Base-by-base conservation (phyloP, 2,888 invertebrate species). In the Chironomus tentans region DNA sequence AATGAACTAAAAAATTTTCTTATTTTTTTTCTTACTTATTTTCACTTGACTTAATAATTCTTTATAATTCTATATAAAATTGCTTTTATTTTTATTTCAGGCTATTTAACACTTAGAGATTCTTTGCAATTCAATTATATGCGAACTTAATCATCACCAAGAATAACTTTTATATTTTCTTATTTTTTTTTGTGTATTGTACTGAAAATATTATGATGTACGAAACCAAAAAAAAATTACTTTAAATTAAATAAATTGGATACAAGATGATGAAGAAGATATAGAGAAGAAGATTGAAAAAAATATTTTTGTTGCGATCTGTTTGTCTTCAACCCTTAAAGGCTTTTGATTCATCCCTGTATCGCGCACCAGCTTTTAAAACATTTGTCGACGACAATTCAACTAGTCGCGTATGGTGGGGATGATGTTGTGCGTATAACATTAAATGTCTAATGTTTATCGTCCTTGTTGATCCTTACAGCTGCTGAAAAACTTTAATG, bases 291-390 rank as follows among this genome's bases (percentile, higher is more conserved):
- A 76, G 76, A 65, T 69, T 76, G 69, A 76, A 76, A 69, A 69
- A 76, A 76, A 68, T 69, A 15, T 21, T 21, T 76, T 28, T 69
- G 68, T 69, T 69, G 61, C 69, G 76, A 69, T 68, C 69, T 56
- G 69, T 65, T 68, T 62, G 82, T 82, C 83, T 83, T 82, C 83
- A 84, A 84, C 83, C 84, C 83, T 84, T 83, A 83, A 82, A 84
- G 83, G 84, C 83, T 83, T 83, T 84, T 84, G 83, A 84, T 82
- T 81, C 80, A 81, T 81, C 81, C 79, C 79, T 80, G 80, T 47
- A 80, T 79, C 80, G 80, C 80, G 80, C 79, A 80, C 79, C 79
- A 79, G 80, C 81, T 82, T 83, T 84, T 84, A 84, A 84, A 79
- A 78, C 77, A 68, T 28, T 24, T 56, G 24, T 72, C 21, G 50